Percentiles rank a stretch among this genome's conserved stretches.
phyloP scores from a whole-genome alignment of 2,888 invertebrate genomes.

The Oeneis ivallda region DNA sequence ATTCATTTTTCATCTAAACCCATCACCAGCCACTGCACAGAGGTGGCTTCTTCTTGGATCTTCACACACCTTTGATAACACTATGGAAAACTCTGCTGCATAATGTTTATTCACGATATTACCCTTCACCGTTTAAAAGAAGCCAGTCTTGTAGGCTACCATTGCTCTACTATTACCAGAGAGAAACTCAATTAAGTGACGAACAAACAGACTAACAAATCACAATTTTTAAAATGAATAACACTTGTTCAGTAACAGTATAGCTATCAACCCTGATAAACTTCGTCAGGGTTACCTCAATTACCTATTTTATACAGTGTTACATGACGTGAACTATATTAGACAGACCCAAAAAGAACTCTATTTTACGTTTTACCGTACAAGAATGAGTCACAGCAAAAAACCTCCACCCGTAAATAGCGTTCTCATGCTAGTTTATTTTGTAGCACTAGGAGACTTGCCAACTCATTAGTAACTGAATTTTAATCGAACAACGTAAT shows the following conservation, averaged over 20 bases:
- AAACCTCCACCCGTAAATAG: neutral
- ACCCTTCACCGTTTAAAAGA: no score
- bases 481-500: neutral
- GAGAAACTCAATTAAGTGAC: neutral
- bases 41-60: no score
- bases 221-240: no score
- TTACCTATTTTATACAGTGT: neutral
- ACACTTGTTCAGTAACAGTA: no score
- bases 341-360: neutral
- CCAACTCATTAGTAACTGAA: conserved; percentile 4
- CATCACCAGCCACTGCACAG: no score
- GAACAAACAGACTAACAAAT: neutral
- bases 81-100: no score
- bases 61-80: no score
- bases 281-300: neutral
- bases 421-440: neutral
- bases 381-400: conserved; percentile 3
- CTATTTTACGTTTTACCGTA: neutral
- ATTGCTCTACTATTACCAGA: neutral
- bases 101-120: no score
- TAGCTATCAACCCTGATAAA: neutral
- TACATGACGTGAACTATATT: conserved; percentile 3
- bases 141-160: no score
- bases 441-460: neutral
- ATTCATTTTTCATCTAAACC: no score